These are phyloP conservation scores for Apotomis capreana DNA, from an alignment of 2,888 invertebrate species.

Conservation along the genomic window DNA sequence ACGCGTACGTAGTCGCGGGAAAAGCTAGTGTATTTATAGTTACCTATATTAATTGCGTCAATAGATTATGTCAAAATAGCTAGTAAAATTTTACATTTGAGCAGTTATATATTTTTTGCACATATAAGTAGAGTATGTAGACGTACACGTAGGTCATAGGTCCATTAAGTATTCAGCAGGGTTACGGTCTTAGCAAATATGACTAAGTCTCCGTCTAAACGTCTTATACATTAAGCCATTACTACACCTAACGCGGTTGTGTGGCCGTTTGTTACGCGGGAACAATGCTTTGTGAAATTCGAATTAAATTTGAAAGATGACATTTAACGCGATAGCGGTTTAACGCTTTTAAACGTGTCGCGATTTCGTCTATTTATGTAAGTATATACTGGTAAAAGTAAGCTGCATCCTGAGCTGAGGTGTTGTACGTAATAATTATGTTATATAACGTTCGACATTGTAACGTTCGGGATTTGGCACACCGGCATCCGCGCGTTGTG, in stretches of 20 bases:
- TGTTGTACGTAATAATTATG: too few relatives aligned
- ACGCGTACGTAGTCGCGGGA: too few relatives aligned
- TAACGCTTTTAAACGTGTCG: neutral
- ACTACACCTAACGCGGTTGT: neutral
- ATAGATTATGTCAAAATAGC: too few relatives aligned
- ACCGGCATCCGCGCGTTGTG: neutral
- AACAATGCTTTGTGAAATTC: neutral
- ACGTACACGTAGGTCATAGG: neutral
- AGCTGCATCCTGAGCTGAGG: too few relatives aligned
- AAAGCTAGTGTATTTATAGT: too few relatives aligned
- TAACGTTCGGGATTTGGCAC: neutral
- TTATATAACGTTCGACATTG: too few relatives aligned
- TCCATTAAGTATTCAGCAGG: constrained; percentile 2
- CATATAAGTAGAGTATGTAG: too few relatives aligned
- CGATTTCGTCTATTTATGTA: neutral
- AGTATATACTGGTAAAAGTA: neutral
- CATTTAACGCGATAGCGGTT: neutral
- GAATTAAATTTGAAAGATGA: neutral
- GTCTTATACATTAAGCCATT: constrained; percentile 18
- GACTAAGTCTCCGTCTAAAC: constrained; percentile 22
- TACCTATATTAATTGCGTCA: too few relatives aligned
- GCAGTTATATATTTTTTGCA: too few relatives aligned
- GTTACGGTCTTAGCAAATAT: constrained; percentile 12
- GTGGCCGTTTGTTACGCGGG: neutral
- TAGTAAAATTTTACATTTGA: too few relatives aligned